These are phyloP conservation scores for Ochropleura plecta DNA, from an alignment of 2,888 invertebrate genomes.

Conservation along the genomic window DNA sequence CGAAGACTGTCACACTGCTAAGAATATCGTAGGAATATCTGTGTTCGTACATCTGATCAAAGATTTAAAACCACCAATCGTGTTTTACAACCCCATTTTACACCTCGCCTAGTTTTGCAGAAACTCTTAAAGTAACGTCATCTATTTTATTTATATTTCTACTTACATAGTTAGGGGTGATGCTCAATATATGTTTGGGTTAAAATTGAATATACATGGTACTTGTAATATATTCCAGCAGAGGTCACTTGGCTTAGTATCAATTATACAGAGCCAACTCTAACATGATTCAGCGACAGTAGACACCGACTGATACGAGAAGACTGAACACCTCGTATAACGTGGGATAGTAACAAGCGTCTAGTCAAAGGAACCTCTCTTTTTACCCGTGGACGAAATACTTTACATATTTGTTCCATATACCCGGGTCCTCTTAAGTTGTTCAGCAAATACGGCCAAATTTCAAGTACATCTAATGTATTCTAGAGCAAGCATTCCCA, in stretches of 20 bases:
- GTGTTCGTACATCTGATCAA: neutral
- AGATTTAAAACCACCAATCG: neutral
- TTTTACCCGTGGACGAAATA: neutral
- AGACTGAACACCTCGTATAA: neutral
- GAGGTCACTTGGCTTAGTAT: neutral
- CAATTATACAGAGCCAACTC: neutral
- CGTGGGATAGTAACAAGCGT: neutral
- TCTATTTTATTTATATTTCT: neutral
- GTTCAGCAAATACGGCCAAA: neutral
- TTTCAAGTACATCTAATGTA: no score
- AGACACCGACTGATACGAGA: neutral
- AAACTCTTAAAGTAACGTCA: slow-evolving; percentile 15
- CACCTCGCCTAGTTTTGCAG: slow-evolving; percentile 10
- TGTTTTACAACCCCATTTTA: slow-evolving; percentile 15
- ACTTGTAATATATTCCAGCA: neutral
- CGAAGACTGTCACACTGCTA: no score
- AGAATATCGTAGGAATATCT: no score
- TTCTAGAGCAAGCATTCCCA: no score
- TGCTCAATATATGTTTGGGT: neutral
- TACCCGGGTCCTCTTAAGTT: neutral
- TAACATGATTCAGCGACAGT: neutral
- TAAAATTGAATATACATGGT: no score
- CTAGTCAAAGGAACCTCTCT: neutral
- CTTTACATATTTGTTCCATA: neutral
- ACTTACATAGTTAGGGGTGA: neutral